A percentile compares a stretch with the other conserved stretches of the same genome.
Evolutionary conservation across 2,797 vertebrate species (phyloP).

Genomic region (Falco columbarius): DNA sequence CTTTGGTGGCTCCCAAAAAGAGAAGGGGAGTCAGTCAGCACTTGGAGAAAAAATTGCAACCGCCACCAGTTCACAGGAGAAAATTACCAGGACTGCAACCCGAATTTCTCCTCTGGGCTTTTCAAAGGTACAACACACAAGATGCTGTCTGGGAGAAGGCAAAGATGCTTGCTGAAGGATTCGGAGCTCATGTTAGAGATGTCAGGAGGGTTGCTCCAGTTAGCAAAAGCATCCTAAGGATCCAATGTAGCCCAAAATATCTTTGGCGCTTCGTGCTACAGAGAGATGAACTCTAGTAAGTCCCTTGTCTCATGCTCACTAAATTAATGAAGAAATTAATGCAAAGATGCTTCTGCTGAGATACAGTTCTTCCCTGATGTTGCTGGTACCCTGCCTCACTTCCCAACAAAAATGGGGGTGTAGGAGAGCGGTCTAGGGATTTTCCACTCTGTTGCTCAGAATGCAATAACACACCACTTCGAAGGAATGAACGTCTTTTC

Average conservation of each 20-base stretch:
- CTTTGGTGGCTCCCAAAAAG: neutral
- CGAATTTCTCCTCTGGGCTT: neutral
- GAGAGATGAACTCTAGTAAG: accelerated
- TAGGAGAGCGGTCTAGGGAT: neutral
- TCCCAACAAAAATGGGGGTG: neutral
- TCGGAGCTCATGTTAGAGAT: neutral
- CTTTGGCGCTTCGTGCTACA: neutral
- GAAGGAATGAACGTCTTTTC: neutral
- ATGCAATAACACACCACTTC: neutral
- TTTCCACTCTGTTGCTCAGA: neutral
- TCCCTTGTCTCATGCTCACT: neutral
- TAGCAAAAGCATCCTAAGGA: neutral
- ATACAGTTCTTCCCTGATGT: neutral
- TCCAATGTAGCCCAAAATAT: neutral
- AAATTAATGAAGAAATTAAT: neutral
- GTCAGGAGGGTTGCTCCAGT: neutral
- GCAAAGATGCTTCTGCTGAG: neutral
- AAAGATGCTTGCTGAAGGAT: neutral
- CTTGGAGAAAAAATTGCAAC: neutral
- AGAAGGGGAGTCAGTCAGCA: neutral
- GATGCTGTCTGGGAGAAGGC: neutral
- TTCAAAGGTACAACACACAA: neutral
- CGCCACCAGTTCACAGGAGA: neutral
- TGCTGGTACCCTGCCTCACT: neutral
- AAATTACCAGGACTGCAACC: neutral